Evolutionary conservation across 2,113 vertebrate species (phyloP).

Genomic region (Desmodus rotundus): DNA sequence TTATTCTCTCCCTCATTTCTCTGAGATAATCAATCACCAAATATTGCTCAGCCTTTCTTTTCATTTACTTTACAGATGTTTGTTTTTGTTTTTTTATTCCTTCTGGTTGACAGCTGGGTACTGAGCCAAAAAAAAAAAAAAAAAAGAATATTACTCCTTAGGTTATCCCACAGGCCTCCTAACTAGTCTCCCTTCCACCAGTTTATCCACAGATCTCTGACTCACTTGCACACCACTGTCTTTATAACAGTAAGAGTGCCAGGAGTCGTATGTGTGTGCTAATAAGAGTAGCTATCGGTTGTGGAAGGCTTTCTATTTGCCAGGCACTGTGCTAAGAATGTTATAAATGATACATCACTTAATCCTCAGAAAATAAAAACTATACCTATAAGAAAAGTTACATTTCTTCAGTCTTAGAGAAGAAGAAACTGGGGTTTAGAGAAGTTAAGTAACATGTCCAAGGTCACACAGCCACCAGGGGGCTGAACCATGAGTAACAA

Average conservation of each 20-base stretch:
- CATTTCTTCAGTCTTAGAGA: background rate
- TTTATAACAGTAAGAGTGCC: background rate
- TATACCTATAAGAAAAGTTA: background rate
- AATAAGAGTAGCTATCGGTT: background rate
- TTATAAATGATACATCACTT: background rate
- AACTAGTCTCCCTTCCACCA: background rate
- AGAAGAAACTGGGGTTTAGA: background rate
- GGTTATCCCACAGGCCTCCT: background rate
- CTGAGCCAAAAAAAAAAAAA: conserved; percentile 15
- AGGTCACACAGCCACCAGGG: background rate
- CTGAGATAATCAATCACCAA: conserved; percentile 23
- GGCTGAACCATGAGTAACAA: background rate
- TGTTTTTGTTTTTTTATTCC: background rate
- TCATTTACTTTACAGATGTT: background rate
- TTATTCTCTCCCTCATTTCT: background rate
- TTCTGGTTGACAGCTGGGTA: background rate
- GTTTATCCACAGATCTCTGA: background rate
- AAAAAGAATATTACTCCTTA: background rate
- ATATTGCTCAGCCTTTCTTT: conserved; percentile 12
- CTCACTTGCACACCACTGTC: background rate
- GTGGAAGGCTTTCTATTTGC: background rate
- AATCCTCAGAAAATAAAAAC: background rate
- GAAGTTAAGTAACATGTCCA: background rate
- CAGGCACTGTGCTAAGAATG: background rate
- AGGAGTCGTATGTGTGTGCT: background rate